These are phyloP conservation scores for Cossypha polioptera DNA, from an alignment of 2,797 vertebrate species.

Conservation along the genomic window DNA sequence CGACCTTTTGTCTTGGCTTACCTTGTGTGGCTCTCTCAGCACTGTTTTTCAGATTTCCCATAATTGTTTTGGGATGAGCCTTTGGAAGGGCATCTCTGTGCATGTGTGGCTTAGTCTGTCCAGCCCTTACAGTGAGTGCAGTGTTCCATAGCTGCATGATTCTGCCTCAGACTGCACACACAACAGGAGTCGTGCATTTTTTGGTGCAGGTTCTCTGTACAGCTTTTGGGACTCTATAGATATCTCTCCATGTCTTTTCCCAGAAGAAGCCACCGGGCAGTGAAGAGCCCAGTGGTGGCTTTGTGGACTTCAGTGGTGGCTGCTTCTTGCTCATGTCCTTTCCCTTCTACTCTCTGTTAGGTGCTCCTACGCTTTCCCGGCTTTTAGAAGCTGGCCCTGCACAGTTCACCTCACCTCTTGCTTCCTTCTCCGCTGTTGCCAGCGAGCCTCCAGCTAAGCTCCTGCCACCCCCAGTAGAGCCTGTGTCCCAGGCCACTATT, in stretches of 20 bases:
- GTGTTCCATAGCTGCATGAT: background rate
- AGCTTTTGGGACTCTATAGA: background rate
- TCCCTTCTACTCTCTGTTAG: slow-evolving; percentile 80
- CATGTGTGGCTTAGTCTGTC: slow-evolving; percentile 4
- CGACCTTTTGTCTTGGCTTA: slow-evolving; percentile 16
- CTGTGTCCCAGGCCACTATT: slow-evolving; percentile 83
- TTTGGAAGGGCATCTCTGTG: slow-evolving; percentile 25
- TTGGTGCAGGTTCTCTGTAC: background rate
- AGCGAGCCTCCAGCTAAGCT: slow-evolving; percentile 82
- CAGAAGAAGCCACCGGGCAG: background rate
- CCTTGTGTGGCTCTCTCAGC: background rate
- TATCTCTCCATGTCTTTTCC: background rate
- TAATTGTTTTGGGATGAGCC: background rate
- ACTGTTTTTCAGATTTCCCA: background rate
- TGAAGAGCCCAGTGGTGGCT: slow-evolving; percentile 18
- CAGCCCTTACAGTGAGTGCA: background rate
- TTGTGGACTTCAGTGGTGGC: slow-evolving; percentile 52
- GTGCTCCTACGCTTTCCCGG: slow-evolving; percentile 96
- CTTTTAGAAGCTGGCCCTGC: slow-evolving; percentile 93
- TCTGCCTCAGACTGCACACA: background rate
- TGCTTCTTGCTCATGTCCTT: slow-evolving; percentile 71
- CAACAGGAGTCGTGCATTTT: background rate
- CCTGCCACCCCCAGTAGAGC: slow-evolving; percentile 81
- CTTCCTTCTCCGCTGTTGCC: slow-evolving; percentile 88
- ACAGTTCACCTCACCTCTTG: slow-evolving; percentile 89